These are phyloP conservation scores for Periophthalmus magnuspinnatus DNA, from an alignment of 2,797 vertebrate species.

Conservation along the genomic window DNA sequence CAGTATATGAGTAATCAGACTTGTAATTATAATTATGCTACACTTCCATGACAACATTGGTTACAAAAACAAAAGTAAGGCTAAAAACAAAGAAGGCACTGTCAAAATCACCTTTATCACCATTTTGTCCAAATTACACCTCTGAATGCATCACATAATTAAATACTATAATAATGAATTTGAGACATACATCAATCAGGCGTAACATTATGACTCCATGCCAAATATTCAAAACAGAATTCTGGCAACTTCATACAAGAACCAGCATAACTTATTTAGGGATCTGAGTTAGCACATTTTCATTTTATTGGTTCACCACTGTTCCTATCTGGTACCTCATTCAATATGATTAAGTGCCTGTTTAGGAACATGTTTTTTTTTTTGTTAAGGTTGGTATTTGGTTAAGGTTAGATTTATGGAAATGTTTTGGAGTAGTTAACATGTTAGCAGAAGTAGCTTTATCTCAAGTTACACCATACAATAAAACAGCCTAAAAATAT, in stretches of 20 bases:
- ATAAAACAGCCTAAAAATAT: no score
- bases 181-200: not conserved
- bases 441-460: no score
- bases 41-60: not conserved
- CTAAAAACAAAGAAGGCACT: slow-evolving; percentile 63
- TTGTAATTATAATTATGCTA: not conserved
- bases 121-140: slow-evolving; percentile 12
- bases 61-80: slow-evolving; percentile 40
- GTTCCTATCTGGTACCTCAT: no score
- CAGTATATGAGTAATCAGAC: not conserved
- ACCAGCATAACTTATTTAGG: not conserved
- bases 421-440: no score
- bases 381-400: no score
- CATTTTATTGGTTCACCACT: no score
- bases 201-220: slow-evolving; percentile 2
- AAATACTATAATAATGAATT: slow-evolving; percentile 9
- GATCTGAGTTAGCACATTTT: not conserved
- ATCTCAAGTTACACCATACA: no score
- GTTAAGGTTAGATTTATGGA: no score
- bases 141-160: not conserved
- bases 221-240: not conserved
- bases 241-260: not conserved
- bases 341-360: no score
- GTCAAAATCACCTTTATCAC: slow-evolving; percentile 29
- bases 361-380: no score